These are phyloP conservation scores for Geococcyx californianus DNA, from an alignment of 2,113 vertebrate species.

Conservation along the genomic window DNA sequence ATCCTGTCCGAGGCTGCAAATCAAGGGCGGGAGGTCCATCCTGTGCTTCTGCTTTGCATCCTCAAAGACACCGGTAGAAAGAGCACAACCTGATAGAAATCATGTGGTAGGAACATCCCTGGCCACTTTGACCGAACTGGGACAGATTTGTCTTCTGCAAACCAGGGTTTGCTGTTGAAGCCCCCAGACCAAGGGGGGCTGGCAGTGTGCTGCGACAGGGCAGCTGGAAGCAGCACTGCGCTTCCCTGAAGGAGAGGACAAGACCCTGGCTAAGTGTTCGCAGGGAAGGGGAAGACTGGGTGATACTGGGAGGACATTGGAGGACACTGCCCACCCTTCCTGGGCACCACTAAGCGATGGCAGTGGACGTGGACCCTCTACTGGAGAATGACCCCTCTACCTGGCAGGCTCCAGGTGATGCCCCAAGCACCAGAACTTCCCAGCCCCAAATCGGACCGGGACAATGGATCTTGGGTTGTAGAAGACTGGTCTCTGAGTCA, in stretches of 20 bases:
- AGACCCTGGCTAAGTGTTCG: neutral
- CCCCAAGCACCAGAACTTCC: no score
- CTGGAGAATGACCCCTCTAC: no score
- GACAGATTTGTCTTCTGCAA: neutral
- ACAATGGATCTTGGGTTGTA: no score
- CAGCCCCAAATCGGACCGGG: no score
- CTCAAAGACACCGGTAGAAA: neutral
- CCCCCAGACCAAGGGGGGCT: neutral
- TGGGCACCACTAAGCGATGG: no score
- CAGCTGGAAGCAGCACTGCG: neutral
- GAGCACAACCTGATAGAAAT: neutral
- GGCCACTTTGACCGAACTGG: neutral
- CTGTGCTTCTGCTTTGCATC: neutral
- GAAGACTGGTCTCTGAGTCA: no score
- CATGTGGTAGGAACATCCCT: neutral
- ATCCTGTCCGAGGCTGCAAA: no score
- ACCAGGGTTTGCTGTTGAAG: neutral
- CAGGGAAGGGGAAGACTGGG: neutral
- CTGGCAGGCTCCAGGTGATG: no score
- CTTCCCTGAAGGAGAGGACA: neutral
- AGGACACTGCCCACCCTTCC: no score
- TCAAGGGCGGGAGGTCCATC: neutral
- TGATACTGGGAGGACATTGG: neutral
- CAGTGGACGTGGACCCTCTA: no score
- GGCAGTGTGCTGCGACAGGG: neutral